Base-by-base conservation (phyloP, 1,140 invertebrate genomes). In the Penaeus vannamei region DNA sequence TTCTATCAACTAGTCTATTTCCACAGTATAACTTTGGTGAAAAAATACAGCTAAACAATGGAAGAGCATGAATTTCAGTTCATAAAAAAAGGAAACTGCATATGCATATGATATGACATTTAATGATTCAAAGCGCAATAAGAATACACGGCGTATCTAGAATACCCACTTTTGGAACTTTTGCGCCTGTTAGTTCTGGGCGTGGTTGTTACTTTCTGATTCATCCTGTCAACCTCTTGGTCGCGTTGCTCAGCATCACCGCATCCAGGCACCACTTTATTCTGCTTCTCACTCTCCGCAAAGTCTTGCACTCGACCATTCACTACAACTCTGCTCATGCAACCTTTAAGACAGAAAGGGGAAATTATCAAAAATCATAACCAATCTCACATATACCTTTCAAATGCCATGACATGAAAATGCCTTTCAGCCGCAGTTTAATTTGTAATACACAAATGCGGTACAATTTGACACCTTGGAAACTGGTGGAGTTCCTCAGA, bases 401-500 rank as follows among this genome's bases (percentile, higher is more conserved):
- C 53, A 12, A 53, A 53, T 53, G 17, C 17, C 53, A 53, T 17
- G 17, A 10, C 66, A 79, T 86, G 17, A 23, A 59, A 23, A 69
- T 77, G 29, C 3, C 62, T 64, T 42, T 4, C 76, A 86, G 8
- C 14, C 2, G n/a, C 42, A 12, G 8, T 12, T 20, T 20, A 66
- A 20, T 26, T 5, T 2, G 22, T 17, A 42, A 64, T 8, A 46
- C 5, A 79, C 62, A 84, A 66, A 20, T 26, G 32, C 53, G 12
- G 7, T 22, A 36, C 8, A 23, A 64, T 26, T 7, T 1, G 53
- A 77, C 96, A 97, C 97, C 98, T 94, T 96, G 97, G 92, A 99
- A 98, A 93, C 98, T 99, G 59, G 97, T 97, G 60, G 97, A 94
- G 92, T 99, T 98, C 85, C 98, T 94, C 17, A 99, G 94, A 93